phyloP scores from a whole-genome alignment of 2,113 vertebrate genomes.

The Ctenodactylus gundi region DNA sequence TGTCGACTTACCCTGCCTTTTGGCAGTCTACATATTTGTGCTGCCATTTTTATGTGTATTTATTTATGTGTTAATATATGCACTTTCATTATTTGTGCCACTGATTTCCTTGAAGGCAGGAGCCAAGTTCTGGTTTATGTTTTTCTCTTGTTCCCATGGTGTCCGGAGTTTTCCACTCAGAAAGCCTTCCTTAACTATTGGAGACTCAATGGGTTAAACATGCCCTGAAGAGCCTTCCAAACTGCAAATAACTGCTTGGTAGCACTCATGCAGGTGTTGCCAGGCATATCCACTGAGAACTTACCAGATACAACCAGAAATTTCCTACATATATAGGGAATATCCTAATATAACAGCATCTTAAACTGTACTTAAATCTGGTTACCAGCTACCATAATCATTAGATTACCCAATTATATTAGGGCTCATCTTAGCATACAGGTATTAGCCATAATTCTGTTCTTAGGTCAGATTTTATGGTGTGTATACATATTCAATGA shows the following conservation, averaged over 20 bases:
- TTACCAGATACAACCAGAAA: not conserved
- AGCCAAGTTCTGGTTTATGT: not conserved
- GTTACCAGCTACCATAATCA: not conserved
- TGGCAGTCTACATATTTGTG: not conserved
- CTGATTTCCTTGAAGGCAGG: not conserved
- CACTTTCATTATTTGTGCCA: not conserved
- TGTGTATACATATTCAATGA: not conserved
- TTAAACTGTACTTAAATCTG: not conserved
- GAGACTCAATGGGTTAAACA: not conserved
- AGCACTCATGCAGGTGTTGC: not conserved
- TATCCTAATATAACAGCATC: not conserved
- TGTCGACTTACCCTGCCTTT: not conserved
- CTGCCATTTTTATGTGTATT: not conserved
- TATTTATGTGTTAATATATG: not conserved
- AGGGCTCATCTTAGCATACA: not conserved
- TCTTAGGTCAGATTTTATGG: not conserved
- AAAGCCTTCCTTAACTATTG: not conserved
- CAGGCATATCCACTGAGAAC: not conserved
- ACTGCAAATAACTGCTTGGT: not conserved
- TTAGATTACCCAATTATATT: not conserved
- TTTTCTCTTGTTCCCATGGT: not conserved
- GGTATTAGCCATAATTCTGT: too few relatives aligned
- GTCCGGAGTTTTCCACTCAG: not conserved
- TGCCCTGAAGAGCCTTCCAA: not conserved
- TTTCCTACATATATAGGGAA: not conserved